Percentiles rank a stretch among this genome's conserved stretches.
Conservation (phyloP, 2,797 vertebrate genomes). For the Chaunax sp. region DNA sequence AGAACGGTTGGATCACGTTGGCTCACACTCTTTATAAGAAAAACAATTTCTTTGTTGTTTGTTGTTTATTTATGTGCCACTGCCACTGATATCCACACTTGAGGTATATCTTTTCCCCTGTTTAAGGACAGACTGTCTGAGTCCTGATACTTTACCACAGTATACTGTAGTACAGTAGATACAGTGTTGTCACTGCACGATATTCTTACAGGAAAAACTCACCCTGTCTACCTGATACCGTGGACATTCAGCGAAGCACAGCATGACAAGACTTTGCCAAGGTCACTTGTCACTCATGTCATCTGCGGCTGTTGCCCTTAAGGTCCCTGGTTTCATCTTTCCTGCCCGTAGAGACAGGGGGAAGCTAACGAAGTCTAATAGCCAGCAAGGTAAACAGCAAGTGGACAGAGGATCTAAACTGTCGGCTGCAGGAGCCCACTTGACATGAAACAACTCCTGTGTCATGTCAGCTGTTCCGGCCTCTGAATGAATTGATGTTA, state of each 20-base stretch:
- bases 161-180: slow-evolving; percentile 5
- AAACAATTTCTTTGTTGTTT: neutral
- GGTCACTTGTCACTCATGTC: slow-evolving; percentile 36
- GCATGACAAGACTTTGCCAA: slow-evolving; percentile 18
- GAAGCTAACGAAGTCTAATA: slow-evolving; percentile 7
- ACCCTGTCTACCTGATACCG: slow-evolving; percentile 39
- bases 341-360: neutral
- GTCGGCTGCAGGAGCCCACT: slow-evolving; percentile 17
- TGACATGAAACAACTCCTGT: slow-evolving; percentile 1
- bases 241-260: neutral
- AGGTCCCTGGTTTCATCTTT: slow-evolving; percentile 41
- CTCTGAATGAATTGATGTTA: slow-evolving; percentile 21
- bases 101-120: no score
- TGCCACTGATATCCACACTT: no score
- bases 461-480: neutral
- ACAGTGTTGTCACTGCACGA: slow-evolving; percentile 5
- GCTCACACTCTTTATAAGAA: neutral
- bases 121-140: neutral
- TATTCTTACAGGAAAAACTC: slow-evolving; percentile 41
- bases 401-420: slow-evolving; percentile 18
- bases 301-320: slow-evolving; percentile 8
- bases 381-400: slow-evolving; percentile 14
- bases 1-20: neutral
- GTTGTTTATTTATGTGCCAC: neutral
- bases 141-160: slow-evolving; percentile 25